Base-by-base conservation (phyloP, 2,113 vertebrate genomes). In the Beaufortia kweichowensis region DNA sequence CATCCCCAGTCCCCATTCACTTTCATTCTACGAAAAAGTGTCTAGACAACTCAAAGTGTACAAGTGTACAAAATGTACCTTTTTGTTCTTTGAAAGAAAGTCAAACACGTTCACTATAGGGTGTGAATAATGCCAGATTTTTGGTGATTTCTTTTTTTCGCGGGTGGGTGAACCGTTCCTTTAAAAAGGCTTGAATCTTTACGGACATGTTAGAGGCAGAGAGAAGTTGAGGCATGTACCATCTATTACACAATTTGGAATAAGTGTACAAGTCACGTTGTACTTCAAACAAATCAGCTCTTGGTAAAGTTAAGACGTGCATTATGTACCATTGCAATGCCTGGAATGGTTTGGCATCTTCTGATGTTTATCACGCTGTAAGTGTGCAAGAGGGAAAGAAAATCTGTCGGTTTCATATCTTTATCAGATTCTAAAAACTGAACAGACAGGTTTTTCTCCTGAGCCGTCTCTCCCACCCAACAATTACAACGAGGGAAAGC, bases 391-490 rank as follows among this genome's bases (percentile, higher is more conserved):
- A 61, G 53, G 2, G 14, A 43, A 31, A 57, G 26, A 23, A 28
- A n/a, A 23, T 78, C 29, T 63, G 57, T n/a, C 21, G 21, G 28
- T 26, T 57, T 76, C 14, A 4, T 33, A 68, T 53, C 43, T 78
- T 64, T 79, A 82, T 81, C 84, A 81, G 76, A 77, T 84, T 62
- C 26, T 61, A 17, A 21, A 46, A 62, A 78, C 85, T n/a, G 43
- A 66, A 68, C 77, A 28, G 72, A 81, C 79, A 73, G 82, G 79
- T 85, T 80, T 79, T 82, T 39, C 46, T 61, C 53, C 65, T 23
- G 46, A 6, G 57, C 43, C 48, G 39, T 15, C 19, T 69, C 48
- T 60, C 6, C 46, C 73, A 65, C 76, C 55, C 64, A 41, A 41
- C 26, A 77, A 77, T 56, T 59, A 57, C 35, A 66, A 79, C 59